Percentiles rank a stretch among this genome's conserved stretches.
Conservation (phyloP, 2,888 invertebrate genomes). For the Cybosia mesomella region DNA sequence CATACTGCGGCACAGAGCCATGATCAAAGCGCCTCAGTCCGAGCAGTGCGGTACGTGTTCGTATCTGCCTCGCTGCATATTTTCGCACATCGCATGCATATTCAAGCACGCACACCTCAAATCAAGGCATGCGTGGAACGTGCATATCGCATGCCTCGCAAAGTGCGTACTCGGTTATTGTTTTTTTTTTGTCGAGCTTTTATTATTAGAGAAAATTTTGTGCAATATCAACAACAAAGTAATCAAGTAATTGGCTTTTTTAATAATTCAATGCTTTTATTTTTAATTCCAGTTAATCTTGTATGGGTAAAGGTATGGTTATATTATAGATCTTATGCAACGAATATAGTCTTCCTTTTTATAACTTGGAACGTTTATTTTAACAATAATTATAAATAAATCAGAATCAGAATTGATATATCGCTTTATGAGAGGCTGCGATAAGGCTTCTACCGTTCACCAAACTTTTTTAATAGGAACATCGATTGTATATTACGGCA, state of each 20-base stretch:
- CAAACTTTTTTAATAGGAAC: slow-evolving; percentile 19
- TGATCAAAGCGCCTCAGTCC: background rate
- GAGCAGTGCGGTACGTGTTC: background rate
- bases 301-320: background rate
- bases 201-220: background rate
- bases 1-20: background rate
- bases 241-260: slow-evolving; percentile 2
- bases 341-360: slow-evolving; percentile 21
- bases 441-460: slow-evolving; percentile 31
- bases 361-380: slow-evolving; percentile 6
- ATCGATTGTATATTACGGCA: slow-evolving; percentile 18
- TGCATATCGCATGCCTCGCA: background rate
- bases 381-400: background rate
- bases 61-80: background rate
- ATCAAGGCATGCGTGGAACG: background rate
- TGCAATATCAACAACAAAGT: background rate
- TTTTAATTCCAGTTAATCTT: slow-evolving; percentile 8
- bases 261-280: slow-evolving; percentile 2
- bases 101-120: background rate
- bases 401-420: slow-evolving; percentile 7
- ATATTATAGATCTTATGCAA: slow-evolving; percentile 4
- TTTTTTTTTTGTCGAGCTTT: background rate
- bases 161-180: background rate
- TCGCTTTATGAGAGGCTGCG: slow-evolving; percentile 21
- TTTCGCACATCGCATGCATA: background rate